Evolutionary conservation across 2,797 vertebrate genomes (phyloP).

Genomic region (Florisuga fusca): DNA sequence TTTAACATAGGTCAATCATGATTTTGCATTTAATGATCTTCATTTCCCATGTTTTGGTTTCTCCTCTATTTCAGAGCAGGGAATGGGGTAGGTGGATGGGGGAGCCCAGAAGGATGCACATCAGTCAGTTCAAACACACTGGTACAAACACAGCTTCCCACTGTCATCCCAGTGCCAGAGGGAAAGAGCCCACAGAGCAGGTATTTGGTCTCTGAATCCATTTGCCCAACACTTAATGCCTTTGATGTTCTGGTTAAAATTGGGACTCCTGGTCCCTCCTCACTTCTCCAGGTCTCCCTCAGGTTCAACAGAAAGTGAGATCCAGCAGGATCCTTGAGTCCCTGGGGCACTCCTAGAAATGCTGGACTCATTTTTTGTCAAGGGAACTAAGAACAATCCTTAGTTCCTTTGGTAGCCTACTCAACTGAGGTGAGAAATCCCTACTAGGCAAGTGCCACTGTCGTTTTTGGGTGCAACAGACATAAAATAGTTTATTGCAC

Average conservation of each 20-base stretch:
- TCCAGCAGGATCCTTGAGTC: not conserved
- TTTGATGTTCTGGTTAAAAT: not conserved
- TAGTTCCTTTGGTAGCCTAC: not conserved
- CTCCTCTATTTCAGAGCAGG: not conserved
- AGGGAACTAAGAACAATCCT: not conserved
- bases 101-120: not conserved
- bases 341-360: not conserved
- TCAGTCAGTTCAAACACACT: not conserved
- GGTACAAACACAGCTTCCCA: not conserved
- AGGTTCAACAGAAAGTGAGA: not conserved
- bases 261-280: not conserved
- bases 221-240: not conserved
- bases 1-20: fast-evolving
- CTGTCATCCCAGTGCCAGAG: fast-evolving
- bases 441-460: not conserved
- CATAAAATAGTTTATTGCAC: not conserved
- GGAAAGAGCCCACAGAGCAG: not conserved
- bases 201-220: not conserved
- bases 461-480: not conserved
- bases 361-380: not conserved
- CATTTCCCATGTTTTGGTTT: not conserved
- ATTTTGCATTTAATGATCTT: not conserved
- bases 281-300: not conserved
- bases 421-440: not conserved
- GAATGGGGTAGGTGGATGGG: not conserved